Evolutionary conservation across 1,140 invertebrate genomes (phyloP), one percentile per base, ranked within the genome.

Genomic region (Magallana gigas): DNA sequence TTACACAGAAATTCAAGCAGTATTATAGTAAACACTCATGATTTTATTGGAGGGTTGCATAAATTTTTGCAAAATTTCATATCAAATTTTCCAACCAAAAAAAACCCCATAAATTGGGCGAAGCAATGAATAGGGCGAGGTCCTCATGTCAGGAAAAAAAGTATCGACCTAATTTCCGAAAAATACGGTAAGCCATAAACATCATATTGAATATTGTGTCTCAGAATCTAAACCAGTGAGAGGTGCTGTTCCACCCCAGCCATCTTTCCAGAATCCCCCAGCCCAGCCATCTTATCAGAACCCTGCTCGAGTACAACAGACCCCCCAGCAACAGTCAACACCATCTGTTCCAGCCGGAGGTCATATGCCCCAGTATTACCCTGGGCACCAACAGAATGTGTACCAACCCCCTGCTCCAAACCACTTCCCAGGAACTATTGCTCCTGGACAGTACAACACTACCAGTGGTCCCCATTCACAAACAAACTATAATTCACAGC

Each of bases 281-380:
- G 36, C 36, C 36, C 36, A 76, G 23, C 68, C 23, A 29, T 3
- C n/a, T 18, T 60, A 57, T 83, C 56, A 57, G 9, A 91, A 87
- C 12, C 62, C 88, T 60, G 58, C 71, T 8, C 87, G 87, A 64
- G 88, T 88, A 48, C 88, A 88, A 59, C 86, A 86, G 57, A 90
- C 91, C 16, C 85, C 92, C 6, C 88, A 91, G 83, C 86, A 90
- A 16, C 87, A 90, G 36, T 59, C 89, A 57, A 85, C 86, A 0
- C 29, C n/a, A 71, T 57, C 82, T 11, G 29, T 16, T 59, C 56
- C 48, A n/a, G n/a, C 84, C 23, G 83, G 29, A 12, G 57, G 62
- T 36, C 84, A 18, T 23, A 56, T 62, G 57, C 56, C 84, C 23
- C 58, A 85, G 18, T 58, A 83, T n/a, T 57, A 57, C 48, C 81